Base-by-base conservation (phyloP, 2,888 invertebrate genomes). In the Oscheius onirici region DNA sequence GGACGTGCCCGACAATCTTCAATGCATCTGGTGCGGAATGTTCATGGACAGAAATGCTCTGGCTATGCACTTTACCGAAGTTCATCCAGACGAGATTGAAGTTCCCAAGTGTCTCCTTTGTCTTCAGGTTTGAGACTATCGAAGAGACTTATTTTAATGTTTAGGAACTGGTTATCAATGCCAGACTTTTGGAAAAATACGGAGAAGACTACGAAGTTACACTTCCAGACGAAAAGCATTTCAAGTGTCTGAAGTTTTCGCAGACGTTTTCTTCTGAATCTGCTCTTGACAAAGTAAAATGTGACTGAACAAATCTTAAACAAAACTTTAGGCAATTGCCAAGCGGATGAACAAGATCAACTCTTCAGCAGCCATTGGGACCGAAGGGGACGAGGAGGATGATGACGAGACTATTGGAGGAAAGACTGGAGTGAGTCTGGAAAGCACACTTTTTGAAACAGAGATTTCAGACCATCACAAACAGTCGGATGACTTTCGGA, bases 11-110 rank as follows among this genome's bases (percentile, higher is more conserved):
- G 86, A 87, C 44, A 85, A 81, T 69, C 75, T 87, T 22, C 87
- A 87, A 70, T 87, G 87, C 69, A 86, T 87, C 57, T 83, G 83
- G 83, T 87, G 87, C 68, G 87, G 86, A n/a, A 85, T 84, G 86
- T 82, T 85, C 63, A 83, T 87, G 83, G 79, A 82, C 66, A 57
- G 72, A 22, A 73, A 72, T 11, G 74, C 78, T 1, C 66, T 84
- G 46, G 85, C 83, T 46, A 84, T 80, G 82, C 87, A 87, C 73
- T 87, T 87, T 72, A 81, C 83, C 34, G 87, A 87, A 74, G 78
- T 80, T 41, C 87, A 87, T 67, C 78, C 82, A 0, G 83, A 86
- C 41, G 85, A 87, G 26, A 75, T 87, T n/a, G 78, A 84, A 40
- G 85, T 87, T n/a, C 87, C 87, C 43, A 86, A 84, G 60, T 87